Percentiles rank a stretch among this genome's conserved stretches.
These are phyloP conservation scores for Ceriagrion tenellum DNA, from an alignment of 2,888 invertebrate genomes.

Conservation along the genomic window DNA sequence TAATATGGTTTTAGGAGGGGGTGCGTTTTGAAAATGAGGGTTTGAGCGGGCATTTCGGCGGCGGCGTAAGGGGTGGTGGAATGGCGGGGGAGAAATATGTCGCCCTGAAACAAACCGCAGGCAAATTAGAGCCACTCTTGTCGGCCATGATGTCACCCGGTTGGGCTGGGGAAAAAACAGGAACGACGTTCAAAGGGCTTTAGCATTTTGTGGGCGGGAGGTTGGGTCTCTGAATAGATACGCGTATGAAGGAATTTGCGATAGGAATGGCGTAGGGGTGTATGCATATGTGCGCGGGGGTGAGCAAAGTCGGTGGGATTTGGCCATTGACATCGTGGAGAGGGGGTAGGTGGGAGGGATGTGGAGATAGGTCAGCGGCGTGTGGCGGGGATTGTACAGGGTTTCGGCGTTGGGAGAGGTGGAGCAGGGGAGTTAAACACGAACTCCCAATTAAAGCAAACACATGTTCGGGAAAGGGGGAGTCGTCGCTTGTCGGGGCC, in stretches of 20 bases:
- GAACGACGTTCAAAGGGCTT: neutral
- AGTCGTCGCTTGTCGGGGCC: neutral
- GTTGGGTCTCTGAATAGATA: neutral
- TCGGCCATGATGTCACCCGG: constrained; percentile 45
- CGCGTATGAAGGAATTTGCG: constrained; percentile 44
- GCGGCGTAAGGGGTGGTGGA: neutral
- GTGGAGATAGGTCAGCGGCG: neutral
- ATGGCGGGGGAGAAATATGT: constrained; percentile 30
- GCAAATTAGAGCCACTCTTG: constrained; percentile 63
- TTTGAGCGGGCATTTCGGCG: neutral
- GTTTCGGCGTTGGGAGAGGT: neutral
- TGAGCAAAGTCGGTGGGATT: neutral
- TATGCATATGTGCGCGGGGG: neutral
- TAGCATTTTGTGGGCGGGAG: neutral
- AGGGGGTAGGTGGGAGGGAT: neutral
- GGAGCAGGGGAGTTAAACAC: constrained; percentile 38
- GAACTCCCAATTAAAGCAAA: constrained; percentile 67
- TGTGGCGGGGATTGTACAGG: neutral
- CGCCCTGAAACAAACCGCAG: constrained; percentile 50
- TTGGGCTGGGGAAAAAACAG: neutral
- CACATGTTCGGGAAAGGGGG: constrained; percentile 34
- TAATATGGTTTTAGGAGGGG: neutral
- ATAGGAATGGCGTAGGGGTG: neutral
- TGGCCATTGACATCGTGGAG: too few relatives aligned
- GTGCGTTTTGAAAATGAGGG: neutral